phyloP scores from a whole-genome alignment of 2,113 vertebrate species.

The Phalacrocorax brasilianus region DNA sequence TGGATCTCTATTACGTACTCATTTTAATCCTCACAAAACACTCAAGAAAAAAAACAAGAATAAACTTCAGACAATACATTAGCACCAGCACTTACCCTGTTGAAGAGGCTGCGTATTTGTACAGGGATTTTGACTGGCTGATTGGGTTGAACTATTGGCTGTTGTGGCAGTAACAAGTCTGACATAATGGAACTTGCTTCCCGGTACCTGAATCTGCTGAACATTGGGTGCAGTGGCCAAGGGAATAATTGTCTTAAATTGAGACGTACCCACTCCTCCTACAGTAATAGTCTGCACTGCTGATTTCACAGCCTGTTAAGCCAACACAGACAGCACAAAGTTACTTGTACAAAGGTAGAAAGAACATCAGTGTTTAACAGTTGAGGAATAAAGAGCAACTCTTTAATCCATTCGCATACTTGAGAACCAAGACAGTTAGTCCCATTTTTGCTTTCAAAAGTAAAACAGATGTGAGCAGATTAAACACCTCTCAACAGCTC shows the following conservation, averaged over 20 bases:
- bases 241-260: constrained; percentile 97
- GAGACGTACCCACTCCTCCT: constrained; percentile 85
- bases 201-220: constrained; percentile 98
- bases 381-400: background rate
- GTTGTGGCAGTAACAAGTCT: constrained; percentile 94
- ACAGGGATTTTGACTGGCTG: constrained; percentile 80
- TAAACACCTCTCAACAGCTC: background rate
- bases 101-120: constrained; percentile 87
- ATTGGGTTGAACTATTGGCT: constrained; percentile 79
- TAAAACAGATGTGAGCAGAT: background rate
- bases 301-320: constrained; percentile 86
- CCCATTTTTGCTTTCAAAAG: background rate
- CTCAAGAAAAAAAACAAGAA: background rate
- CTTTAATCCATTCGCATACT: background rate
- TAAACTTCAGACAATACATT: background rate
- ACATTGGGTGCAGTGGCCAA: constrained; percentile 90
- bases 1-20: background rate
- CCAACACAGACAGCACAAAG: constrained; percentile 40
- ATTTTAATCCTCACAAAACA: background rate
- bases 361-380: background rate
- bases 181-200: constrained; percentile 97
- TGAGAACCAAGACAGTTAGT: background rate
- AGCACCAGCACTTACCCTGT: constrained; percentile 79
- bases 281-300: constrained; percentile 88
- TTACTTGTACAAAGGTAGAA: constrained; percentile 13